Conservation (phyloP, 2,888 invertebrate genomes). For the Megaustenia siamemsis region DNA sequence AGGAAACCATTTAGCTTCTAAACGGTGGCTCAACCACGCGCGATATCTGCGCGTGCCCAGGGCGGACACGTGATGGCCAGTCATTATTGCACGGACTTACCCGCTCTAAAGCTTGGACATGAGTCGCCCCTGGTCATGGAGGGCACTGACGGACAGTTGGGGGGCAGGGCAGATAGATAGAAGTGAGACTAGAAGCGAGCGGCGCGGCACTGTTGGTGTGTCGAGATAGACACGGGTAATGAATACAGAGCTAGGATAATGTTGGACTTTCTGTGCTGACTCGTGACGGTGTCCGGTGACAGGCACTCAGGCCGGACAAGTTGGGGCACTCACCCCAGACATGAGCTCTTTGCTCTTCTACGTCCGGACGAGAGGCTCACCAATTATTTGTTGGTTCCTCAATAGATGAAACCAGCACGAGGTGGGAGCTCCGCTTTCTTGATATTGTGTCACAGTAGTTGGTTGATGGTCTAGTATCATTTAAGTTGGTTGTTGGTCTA, state of each 20-base stretch:
- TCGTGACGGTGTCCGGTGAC: background rate
- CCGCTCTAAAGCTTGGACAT: background rate
- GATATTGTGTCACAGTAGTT: too few species aligned
- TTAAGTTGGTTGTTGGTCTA: too few species aligned
- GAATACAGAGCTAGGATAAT: background rate
- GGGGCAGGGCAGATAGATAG: background rate
- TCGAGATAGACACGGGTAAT: background rate
- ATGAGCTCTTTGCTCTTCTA: too few species aligned
- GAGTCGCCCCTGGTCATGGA: slow-evolving; percentile 25
- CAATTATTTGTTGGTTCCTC: too few species aligned
- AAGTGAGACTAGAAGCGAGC: background rate
- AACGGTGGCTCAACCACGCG: slow-evolving; percentile 15
- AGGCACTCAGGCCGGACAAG: background rate
- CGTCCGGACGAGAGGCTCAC: too few species aligned
- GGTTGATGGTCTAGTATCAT: too few species aligned
- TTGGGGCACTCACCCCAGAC: too few species aligned
- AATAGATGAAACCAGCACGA: too few species aligned
- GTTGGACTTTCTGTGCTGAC: background rate
- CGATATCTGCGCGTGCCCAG: slow-evolving; percentile 19
- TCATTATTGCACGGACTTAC: slow-evolving; percentile 29
- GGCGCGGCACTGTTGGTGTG: background rate
- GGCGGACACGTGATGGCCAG: slow-evolving; percentile 18
- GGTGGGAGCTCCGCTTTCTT: too few species aligned
- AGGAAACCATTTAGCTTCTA: background rate
- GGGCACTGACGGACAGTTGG: background rate